These are phyloP conservation scores for Hydrolagus colliei DNA, from an alignment of 2,797 vertebrate species.

Conservation along the genomic window DNA sequence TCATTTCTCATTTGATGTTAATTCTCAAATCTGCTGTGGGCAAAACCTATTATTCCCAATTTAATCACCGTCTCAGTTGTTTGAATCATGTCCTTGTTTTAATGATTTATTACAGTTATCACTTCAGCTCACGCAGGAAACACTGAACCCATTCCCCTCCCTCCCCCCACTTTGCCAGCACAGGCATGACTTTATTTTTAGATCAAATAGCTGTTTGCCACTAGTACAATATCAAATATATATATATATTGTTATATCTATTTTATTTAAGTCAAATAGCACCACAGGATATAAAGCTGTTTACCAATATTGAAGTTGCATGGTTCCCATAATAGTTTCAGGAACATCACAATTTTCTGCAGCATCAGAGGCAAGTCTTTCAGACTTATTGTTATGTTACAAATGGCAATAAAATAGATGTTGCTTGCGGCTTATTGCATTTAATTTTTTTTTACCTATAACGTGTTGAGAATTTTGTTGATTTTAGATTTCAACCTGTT, in stretches of 20 bases:
- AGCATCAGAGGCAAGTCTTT: background rate
- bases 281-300: background rate
- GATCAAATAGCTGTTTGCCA: constrained; percentile 3
- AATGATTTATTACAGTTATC: background rate
- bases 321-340: background rate
- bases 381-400: background rate
- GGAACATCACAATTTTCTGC: background rate
- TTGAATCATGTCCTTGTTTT: background rate
- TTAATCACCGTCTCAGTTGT: background rate
- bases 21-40: background rate
- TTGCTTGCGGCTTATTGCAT: background rate
- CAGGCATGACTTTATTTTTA: background rate
- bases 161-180: too few relatives aligned
- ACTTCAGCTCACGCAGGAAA: background rate
- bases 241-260: background rate
- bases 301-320: background rate
- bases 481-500: background rate
- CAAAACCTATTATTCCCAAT: background rate
- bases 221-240: background rate
- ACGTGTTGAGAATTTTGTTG: background rate
- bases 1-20: too few relatives aligned
- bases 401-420: background rate
- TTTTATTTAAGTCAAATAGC: background rate
- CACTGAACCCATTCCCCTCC: background rate
- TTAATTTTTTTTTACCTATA: background rate